These are phyloP conservation scores for Dasyornis broadbenti DNA, from an alignment of 2,113 vertebrate species.

Conservation along the genomic window DNA sequence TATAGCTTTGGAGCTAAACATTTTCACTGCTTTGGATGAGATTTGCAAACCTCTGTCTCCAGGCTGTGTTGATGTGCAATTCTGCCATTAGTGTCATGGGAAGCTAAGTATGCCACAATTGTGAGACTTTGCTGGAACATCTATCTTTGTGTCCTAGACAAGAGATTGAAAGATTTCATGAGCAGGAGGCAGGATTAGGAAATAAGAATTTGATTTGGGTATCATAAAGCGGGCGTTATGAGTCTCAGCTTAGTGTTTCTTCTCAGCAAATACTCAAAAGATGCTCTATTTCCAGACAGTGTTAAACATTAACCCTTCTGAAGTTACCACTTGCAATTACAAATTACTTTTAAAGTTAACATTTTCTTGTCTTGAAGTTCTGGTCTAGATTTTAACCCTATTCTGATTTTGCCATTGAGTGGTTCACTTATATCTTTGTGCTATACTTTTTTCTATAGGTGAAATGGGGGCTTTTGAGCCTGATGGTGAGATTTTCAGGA, in stretches of 20 bases:
- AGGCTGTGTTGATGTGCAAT: not conserved
- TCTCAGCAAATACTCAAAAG: not conserved
- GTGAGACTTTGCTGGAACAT: not conserved
- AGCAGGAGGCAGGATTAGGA: not conserved
- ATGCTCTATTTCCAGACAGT: fast-evolving
- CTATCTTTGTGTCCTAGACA: not conserved
- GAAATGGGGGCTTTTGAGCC: not conserved
- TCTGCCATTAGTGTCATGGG: not conserved
- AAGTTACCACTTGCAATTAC: not conserved
- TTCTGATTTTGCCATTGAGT: not conserved
- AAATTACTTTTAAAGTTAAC: not conserved
- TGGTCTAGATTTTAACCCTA: not conserved
- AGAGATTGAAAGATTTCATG: not conserved
- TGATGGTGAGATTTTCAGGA: not conserved
- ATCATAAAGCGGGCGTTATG: not conserved
- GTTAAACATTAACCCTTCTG: not conserved
- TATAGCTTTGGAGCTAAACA: not conserved
- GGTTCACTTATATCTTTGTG: not conserved
- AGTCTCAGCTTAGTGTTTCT: not conserved
- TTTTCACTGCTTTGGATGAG: not conserved
- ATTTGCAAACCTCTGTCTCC: not conserved
- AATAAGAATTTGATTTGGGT: not conserved
- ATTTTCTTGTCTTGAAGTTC: not conserved
- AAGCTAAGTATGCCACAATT: not conserved
- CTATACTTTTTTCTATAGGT: not conserved